Evolutionary conservation across 2,888 invertebrate genomes (phyloP), one percentile per base, ranked within the genome.

Genomic region (Mimachlamys varia): DNA sequence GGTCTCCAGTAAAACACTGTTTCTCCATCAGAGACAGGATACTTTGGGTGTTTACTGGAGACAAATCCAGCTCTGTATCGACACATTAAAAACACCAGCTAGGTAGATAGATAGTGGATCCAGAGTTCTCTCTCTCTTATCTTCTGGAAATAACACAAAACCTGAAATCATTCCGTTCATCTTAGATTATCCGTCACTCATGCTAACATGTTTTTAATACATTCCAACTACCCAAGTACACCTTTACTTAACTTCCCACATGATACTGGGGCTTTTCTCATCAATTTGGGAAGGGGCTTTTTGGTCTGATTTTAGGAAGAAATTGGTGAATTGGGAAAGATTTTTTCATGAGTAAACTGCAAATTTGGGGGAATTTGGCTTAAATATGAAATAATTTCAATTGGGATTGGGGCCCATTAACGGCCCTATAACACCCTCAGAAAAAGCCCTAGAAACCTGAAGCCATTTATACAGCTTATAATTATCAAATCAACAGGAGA

Each of bases 11-110:
- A 33, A 27, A 76, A 76, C 76, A 76, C 76, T 76, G 76, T 76
- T 76, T 76, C 76, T 76, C 76, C 76, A 76, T 76, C 76, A 76
- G 33, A 0, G 27, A 76, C 76, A 76, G 76, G 76, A 76, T 76
- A 33, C 76, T 12, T 12, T 3, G 15, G 76, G 33, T 76, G 33
- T 76, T 27, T 76, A 76, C 76, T 76, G 76, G 27, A 27, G 33
- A 76, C 27, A 33, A 10, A 76, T 76, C 7, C 33, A 27, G 33
- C 76, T 33, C 27, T 13, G 33, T 33, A 12, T 76, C 1, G 76
- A 33, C 58, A 22, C 22, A 58, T 13, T 33, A 27, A 53, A 15
- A 19, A 76, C 2, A 76, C 12, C 10, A 76, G n/a, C n/a, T n/a
- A n/a, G 33, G 10, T 27, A 33, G 33, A 33, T 53, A 76, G 27